Percentiles rank a stretch among this genome's conserved stretches.
phyloP scores from a whole-genome alignment of 2,113 vertebrate species.

The Etia nguti region DNA sequence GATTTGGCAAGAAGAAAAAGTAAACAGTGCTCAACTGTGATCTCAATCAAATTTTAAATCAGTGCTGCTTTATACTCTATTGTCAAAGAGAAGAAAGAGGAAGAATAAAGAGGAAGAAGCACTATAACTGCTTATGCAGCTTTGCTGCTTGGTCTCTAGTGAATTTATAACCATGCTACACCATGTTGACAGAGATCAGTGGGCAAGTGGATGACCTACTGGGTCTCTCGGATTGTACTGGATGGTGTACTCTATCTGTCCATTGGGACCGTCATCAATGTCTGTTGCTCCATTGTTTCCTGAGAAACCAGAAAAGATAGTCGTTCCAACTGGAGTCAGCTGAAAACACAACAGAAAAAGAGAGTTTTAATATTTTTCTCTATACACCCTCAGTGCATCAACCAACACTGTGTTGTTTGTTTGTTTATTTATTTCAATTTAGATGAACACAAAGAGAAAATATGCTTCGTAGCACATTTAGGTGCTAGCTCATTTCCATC shows the following conservation, averaged over 20 bases:
- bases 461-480: not conserved
- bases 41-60: not conserved
- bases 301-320: constrained; percentile 91
- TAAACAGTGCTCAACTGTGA: not conserved
- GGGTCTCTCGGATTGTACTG: constrained; percentile 88
- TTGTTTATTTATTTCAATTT: not conserved
- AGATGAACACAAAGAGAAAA: not conserved
- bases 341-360: constrained; percentile 41
- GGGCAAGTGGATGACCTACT: constrained; percentile 63
- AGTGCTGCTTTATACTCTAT: not conserved
- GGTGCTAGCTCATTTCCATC: not conserved
- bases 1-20: not conserved
- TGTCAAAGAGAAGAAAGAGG: not conserved
- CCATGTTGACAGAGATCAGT: not conserved
- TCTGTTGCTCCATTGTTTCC: constrained; percentile 90
- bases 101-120: not conserved
- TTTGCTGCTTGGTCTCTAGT: not conserved
- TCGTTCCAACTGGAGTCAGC: constrained; percentile 95
- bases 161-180: not conserved
- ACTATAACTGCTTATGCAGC: not conserved
- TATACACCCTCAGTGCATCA: not conserved
- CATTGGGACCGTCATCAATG: constrained; percentile 95
- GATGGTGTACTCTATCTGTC: constrained; percentile 95
- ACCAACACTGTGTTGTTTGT: not conserved
- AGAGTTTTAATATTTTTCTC: not conserved